Conservation (phyloP, 2,797 vertebrate genomes). For the Rousettus madagascariensis region DNA sequence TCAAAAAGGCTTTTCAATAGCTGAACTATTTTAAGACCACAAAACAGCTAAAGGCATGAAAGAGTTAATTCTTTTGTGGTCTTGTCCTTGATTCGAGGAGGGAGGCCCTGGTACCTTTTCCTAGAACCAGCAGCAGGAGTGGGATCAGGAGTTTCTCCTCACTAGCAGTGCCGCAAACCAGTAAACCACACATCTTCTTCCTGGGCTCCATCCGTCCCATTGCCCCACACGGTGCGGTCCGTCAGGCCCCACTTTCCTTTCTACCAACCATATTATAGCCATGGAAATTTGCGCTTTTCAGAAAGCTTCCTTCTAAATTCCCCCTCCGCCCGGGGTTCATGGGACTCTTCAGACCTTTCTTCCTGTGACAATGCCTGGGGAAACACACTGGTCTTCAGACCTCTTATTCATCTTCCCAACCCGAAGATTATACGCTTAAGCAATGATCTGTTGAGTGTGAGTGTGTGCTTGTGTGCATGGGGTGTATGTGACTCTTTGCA, state of each 20-base stretch:
- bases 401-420: slow-evolving; percentile 56
- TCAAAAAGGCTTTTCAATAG: not conserved
- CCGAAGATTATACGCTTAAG: not conserved
- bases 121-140: not conserved
- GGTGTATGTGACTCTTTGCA: not conserved
- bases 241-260: not conserved
- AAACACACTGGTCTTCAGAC: slow-evolving; percentile 43
- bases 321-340: slow-evolving; percentile 23
- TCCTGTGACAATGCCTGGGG: slow-evolving; percentile 54
- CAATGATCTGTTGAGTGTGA: not conserved
- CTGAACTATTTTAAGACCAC: not conserved
- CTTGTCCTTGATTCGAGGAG: not conserved
- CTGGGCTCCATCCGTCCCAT: not conserved
- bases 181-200: not conserved
- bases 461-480: not conserved
- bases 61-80: not conserved
- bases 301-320: slow-evolving; percentile 58
- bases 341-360: slow-evolving; percentile 9
- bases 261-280: not conserved
- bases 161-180: not conserved
- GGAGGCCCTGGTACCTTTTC: not conserved
- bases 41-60: not conserved
- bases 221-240: rapidly evolving
- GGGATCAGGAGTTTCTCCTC: not conserved
- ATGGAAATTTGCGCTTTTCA: not conserved